phyloP scores from a whole-genome alignment of 35 echinoderm and acorn worm genomes.

The Hemicentrotus pulcherrimus region DNA sequence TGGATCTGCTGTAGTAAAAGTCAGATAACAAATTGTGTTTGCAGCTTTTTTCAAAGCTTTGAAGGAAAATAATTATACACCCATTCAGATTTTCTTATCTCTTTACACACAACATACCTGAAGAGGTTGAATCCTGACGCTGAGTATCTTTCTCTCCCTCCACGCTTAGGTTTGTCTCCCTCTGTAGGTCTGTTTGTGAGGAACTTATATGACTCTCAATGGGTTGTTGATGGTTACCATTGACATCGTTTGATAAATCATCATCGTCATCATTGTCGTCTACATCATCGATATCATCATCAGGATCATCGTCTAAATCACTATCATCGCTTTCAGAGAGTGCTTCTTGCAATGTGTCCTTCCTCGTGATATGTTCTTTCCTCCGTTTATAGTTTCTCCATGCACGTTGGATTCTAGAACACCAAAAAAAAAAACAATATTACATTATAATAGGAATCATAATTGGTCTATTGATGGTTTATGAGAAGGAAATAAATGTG shows the following conservation, averaged over 20 bases:
- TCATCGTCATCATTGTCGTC: slow-evolving; percentile 38
- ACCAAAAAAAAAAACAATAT: background rate
- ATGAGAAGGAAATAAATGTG: no score
- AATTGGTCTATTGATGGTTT: no score
- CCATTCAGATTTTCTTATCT: background rate
- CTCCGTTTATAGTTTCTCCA: slow-evolving; percentile 61
- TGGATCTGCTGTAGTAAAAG: no score
- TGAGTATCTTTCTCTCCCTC: background rate
- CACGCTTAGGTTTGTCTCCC: slow-evolving; percentile 22
- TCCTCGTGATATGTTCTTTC: slow-evolving; percentile 5
- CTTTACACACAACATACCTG: background rate
- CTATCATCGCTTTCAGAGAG: slow-evolving; percentile 21
- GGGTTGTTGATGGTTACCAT: background rate
- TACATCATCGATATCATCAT: slow-evolving; percentile 40
- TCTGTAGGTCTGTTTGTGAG: background rate
- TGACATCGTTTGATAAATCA: background rate
- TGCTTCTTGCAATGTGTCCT: background rate
- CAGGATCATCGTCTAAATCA: background rate
- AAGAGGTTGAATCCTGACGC: slow-evolving; percentile 10
- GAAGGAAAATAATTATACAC: no score
- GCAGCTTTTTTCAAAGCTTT: no score
- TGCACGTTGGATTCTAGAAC: slow-evolving; percentile 65
- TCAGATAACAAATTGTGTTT: no score
- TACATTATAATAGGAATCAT: no score
- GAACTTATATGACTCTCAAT: background rate